Conservation (phyloP, 2,797 vertebrate species). For the Taeniopygia guttata region DNA sequence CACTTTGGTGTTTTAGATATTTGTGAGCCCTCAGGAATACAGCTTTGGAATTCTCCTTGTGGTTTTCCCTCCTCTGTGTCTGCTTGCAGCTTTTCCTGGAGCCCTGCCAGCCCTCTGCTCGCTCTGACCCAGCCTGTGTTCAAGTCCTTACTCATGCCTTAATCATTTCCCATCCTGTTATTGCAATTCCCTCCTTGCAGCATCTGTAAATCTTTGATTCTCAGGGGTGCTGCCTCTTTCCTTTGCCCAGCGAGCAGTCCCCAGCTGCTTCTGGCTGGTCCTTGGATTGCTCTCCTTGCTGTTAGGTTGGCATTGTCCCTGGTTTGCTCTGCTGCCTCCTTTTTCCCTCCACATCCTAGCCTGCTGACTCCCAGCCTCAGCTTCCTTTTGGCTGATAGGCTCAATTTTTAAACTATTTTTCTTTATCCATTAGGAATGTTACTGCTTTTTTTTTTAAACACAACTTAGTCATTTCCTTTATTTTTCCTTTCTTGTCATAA, state of each 20-base stretch:
- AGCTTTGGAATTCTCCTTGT: background rate
- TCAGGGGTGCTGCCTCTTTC: background rate
- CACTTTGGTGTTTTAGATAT: background rate
- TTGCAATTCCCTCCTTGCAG: background rate
- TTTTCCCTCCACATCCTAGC: background rate
- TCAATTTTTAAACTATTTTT: background rate
- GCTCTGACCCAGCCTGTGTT: background rate
- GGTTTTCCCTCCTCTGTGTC: background rate
- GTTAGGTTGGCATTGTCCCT: fast-evolving
- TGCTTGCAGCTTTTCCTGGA: conserved; percentile 1
- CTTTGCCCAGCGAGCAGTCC: background rate
- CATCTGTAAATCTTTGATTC: background rate
- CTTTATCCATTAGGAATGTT: background rate
- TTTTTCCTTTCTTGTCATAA: background rate
- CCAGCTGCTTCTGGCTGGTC: background rate
- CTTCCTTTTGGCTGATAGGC: background rate
- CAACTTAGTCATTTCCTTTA: background rate
- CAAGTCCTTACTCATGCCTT: conserved; percentile 39
- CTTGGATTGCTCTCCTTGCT: background rate
- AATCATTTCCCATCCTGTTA: conserved; percentile 4
- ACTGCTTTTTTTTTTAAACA: background rate
- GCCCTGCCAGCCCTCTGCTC: background rate
- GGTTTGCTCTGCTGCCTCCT: background rate
- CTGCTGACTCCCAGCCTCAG: background rate
- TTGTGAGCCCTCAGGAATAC: background rate